A percentile compares a stretch with the other conserved stretches of the same genome.
These are phyloP conservation scores for Spilarctia lutea DNA, from an alignment of 2,888 invertebrate genomes.

Conservation along the genomic window DNA sequence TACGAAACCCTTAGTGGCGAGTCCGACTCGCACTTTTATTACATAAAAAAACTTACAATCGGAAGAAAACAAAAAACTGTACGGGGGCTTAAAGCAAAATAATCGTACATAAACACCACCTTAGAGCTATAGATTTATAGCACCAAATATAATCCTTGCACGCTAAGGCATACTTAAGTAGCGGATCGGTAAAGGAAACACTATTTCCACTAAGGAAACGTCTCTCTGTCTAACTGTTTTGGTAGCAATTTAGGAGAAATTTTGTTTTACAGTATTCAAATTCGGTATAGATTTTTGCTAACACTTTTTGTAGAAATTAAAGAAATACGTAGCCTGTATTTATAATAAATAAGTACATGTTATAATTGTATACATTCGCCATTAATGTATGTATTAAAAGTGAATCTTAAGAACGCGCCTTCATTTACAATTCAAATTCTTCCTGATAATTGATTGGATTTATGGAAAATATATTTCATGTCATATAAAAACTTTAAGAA, in stretches of 20 bases:
- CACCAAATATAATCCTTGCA: conserved; percentile 62
- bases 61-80: background rate
- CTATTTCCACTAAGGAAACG: conserved; percentile 57
- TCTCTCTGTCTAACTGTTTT: conserved; percentile 47
- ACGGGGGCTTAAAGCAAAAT: background rate
- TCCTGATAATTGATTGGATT: too few species aligned
- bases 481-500: too few species aligned
- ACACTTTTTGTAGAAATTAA: background rate
- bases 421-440: too few species aligned
- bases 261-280: conserved; percentile 19
- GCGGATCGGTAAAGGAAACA: conserved; percentile 70
- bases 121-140: conserved; percentile 68
- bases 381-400: background rate
- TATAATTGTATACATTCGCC: background rate
- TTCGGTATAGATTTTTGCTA: background rate
- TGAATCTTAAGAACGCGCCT: background rate
- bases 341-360: background rate
- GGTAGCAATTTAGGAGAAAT: conserved; percentile 29
- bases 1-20: too few species aligned
- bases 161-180: conserved; percentile 65
- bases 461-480: too few species aligned
- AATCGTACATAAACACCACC: background rate
- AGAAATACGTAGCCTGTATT: background rate
- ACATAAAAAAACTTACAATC: background rate
- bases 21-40: too few species aligned